Evolutionary conservation across 2,113 vertebrate species (phyloP).

Genomic region (Cyrtonyx montezumae): DNA sequence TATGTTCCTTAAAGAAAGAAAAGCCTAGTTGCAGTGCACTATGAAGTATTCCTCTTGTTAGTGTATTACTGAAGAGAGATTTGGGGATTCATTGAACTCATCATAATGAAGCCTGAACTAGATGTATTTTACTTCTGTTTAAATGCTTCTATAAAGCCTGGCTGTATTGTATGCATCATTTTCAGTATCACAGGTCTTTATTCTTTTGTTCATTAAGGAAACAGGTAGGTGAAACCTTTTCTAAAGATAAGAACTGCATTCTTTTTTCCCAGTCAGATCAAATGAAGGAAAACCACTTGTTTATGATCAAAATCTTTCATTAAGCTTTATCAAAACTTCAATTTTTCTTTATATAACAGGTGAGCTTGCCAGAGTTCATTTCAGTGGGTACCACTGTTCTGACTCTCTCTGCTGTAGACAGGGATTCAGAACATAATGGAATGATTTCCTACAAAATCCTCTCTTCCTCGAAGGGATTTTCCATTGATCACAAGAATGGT

Average conservation of each 20-base stretch:
- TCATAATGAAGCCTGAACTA: conserved; percentile 11
- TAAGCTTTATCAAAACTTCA: neutral
- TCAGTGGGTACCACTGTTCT: conserved; percentile 73
- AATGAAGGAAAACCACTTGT: neutral
- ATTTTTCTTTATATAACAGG: conserved; percentile 70
- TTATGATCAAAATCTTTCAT: neutral
- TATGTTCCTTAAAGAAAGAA: neutral
- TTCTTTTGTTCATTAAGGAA: neutral
- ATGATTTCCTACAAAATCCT: conserved; percentile 86
- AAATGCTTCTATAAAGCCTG: neutral
- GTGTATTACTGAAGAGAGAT: neutral
- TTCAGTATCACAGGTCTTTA: neutral
- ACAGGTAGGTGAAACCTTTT: neutral
- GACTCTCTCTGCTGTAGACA: conserved; percentile 83
- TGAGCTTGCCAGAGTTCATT: conserved; percentile 81
- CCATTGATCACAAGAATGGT: conserved; percentile 85
- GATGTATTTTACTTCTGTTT: neutral
- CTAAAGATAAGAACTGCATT: neutral
- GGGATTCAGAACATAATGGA: conserved; percentile 79
- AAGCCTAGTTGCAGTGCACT: neutral
- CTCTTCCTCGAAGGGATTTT: conserved; percentile 80
- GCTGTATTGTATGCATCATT: neutral
- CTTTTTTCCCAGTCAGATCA: neutral
- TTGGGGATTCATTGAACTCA: neutral
- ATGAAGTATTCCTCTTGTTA: neutral